Conservation (phyloP, 2,797 vertebrate genomes). For the Bovichtus variegatus region DNA sequence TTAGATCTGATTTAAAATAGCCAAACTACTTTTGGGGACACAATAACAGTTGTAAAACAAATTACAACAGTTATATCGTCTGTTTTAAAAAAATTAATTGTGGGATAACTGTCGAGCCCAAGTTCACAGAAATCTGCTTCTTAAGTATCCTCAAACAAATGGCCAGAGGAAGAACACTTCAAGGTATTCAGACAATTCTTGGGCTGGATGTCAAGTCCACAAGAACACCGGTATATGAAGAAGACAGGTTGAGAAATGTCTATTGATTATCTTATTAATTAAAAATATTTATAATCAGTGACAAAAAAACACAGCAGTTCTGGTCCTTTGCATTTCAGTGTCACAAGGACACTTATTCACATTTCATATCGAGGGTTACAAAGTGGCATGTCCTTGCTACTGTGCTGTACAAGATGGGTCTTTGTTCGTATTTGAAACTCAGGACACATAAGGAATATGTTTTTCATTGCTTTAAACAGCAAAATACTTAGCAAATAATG, state of each 20-base stretch:
- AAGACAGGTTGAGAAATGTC: neutral
- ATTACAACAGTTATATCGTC: too few species aligned
- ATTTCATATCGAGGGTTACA: neutral
- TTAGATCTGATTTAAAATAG: too few species aligned
- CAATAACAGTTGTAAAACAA: too few species aligned
- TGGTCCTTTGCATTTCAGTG: constrained; percentile 9
- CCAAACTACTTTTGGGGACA: too few species aligned
- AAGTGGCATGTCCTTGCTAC: neutral
- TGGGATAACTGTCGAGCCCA: neutral
- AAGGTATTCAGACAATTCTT: neutral
- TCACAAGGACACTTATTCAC: constrained; percentile 12
- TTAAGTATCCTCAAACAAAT: neutral
- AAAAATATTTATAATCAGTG: neutral
- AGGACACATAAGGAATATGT: neutral
- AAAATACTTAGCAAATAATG: constrained; percentile 20
- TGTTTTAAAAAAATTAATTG: too few species aligned
- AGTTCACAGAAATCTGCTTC: neutral
- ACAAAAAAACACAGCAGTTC: neutral
- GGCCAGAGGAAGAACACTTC: too few species aligned
- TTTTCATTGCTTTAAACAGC: constrained; percentile 6
- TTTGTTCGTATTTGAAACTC: neutral
- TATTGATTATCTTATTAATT: neutral
- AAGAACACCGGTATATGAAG: neutral
- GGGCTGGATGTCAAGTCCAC: neutral
- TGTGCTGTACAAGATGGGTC: neutral